These are phyloP conservation scores for Byasa hedistus DNA, from an alignment of 2,888 invertebrate genomes.

Conservation along the genomic window DNA sequence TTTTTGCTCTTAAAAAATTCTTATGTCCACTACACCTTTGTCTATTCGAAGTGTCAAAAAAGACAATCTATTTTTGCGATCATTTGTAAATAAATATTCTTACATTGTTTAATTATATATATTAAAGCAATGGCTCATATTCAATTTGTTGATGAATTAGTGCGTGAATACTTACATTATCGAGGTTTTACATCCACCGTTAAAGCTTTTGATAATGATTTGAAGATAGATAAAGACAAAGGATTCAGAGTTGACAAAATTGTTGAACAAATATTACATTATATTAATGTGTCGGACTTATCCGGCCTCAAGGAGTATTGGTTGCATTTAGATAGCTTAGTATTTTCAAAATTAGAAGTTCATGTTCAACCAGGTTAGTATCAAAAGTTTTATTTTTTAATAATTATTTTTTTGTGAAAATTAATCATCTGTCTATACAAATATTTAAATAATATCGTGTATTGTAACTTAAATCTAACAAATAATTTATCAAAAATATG, in stretches of 20 bases:
- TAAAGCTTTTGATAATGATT: slow-evolving; percentile 91
- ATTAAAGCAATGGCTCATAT: slow-evolving; percentile 85
- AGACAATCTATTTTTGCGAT: slow-evolving; percentile 3
- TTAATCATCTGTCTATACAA: too few species aligned
- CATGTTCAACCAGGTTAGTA: slow-evolving; percentile 85
- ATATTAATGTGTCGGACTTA: slow-evolving; percentile 86
- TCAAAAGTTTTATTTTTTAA: too few species aligned
- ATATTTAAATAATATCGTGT: too few species aligned
- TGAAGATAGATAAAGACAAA: slow-evolving; percentile 94
- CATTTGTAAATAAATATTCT: slow-evolving; percentile 25
- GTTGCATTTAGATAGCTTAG: slow-evolving; percentile 91
- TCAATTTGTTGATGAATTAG: slow-evolving; percentile 92
- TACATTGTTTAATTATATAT: slow-evolving; percentile 7
- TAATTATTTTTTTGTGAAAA: too few species aligned
- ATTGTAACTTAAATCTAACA: too few species aligned
- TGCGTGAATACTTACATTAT: slow-evolving; percentile 93
- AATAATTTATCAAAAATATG: too few species aligned
- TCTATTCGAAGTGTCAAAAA: too few species aligned
- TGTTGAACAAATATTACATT: slow-evolving; percentile 89
- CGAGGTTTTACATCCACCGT: slow-evolving; percentile 92
- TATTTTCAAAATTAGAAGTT: slow-evolving; percentile 93
- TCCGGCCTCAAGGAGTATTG: slow-evolving; percentile 90
- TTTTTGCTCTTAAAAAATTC: too few species aligned
- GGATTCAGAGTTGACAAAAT: slow-evolving; percentile 94
- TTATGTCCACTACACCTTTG: too few species aligned